Evolutionary conservation across 1,140 invertebrate genomes (phyloP).

Genomic region (Kradibia gibbosae): DNA sequence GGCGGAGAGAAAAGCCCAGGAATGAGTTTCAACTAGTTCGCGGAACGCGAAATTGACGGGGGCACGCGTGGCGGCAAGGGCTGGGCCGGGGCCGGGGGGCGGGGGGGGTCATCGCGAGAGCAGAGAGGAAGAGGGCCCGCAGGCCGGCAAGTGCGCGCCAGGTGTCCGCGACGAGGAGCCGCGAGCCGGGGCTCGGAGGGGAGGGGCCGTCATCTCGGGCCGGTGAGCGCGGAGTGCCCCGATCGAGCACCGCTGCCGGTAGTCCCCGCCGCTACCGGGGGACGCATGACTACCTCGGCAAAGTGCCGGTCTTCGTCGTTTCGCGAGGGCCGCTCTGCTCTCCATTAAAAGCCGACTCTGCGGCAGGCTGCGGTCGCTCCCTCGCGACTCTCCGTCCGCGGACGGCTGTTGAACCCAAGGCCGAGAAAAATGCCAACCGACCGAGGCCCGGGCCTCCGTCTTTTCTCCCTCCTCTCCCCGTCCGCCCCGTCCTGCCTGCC

Average conservation of each 20-base stretch:
- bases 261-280: conserved; percentile 6
- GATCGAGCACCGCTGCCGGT: not conserved
- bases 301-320: conserved; percentile 40
- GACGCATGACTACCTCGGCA: conserved; percentile 50
- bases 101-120: not conserved
- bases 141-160: not conserved
- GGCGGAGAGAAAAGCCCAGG: not conserved
- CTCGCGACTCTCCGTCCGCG: not conserved
- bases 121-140: not conserved
- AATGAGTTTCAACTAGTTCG: conserved; percentile 27
- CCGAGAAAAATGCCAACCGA: not conserved
- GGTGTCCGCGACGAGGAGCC: not conserved
- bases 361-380: conserved; percentile 26
- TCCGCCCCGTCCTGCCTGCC: too few species aligned
- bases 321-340: conserved; percentile 10
- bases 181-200: not conserved
- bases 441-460: too few species aligned
- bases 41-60: conserved; percentile 27
- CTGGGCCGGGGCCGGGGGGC: not conserved
- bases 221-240: conserved; percentile 21
- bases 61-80: not conserved
- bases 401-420: not conserved
- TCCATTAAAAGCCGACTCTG: conserved; percentile 48
- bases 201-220: conserved; percentile 2
- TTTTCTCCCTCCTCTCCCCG: too few species aligned